phyloP scores from a whole-genome alignment of 2,113 vertebrate species.

The Heloderma charlesbogerti region DNA sequence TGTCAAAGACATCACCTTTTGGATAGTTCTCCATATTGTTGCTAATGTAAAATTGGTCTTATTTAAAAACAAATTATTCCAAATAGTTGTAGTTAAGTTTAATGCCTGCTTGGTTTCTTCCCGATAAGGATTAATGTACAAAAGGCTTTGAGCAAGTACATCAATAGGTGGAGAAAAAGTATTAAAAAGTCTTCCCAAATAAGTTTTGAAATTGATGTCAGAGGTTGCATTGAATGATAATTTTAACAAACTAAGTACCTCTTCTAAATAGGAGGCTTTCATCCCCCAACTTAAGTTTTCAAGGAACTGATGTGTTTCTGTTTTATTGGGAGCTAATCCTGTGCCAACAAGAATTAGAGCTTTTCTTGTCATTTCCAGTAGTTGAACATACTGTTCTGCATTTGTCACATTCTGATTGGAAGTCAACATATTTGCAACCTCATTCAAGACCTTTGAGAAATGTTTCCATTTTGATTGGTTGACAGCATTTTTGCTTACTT shows the following conservation, averaged over 20 bases:
- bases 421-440: background rate
- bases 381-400: conserved; percentile 2
- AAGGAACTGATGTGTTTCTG: background rate
- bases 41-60: conserved; percentile 41
- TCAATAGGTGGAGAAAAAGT: background rate
- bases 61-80: conserved; percentile 59
- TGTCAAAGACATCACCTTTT: conserved; percentile 41
- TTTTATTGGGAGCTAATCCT: background rate
- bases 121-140: background rate
- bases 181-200: conserved; percentile 3
- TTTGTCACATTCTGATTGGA: conserved; percentile 16
- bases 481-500: background rate
- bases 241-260: background rate
- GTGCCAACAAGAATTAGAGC: background rate
- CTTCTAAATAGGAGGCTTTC: conserved; percentile 1
- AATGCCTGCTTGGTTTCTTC: conserved; percentile 43
- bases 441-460: conserved; percentile 2
- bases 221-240: conserved; percentile 19
- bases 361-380: conserved; percentile 25
- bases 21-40: conserved; percentile 43
- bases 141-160: conserved; percentile 5
- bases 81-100: conserved; percentile 64
- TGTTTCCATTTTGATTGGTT: conserved; percentile 3
- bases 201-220: background rate
- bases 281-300: conserved; percentile 2